These are phyloP conservation scores for Liodrosophila aerea DNA, from an alignment of 2,888 invertebrate species.

Conservation along the genomic window DNA sequence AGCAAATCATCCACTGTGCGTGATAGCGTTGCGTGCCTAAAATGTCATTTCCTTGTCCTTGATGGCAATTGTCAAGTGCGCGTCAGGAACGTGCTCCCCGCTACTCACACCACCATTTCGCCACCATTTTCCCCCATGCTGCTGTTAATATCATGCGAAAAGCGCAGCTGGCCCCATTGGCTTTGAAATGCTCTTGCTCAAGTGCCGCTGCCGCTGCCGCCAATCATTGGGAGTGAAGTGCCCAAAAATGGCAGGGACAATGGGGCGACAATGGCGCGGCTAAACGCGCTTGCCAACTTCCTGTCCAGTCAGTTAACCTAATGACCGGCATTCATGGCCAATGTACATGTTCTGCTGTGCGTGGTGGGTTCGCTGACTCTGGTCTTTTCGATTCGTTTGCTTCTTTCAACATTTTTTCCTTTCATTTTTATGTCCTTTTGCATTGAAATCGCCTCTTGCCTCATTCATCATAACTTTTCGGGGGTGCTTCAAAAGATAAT, in stretches of 20 bases:
- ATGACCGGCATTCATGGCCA: conserved; percentile 68
- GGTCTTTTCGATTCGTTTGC: not conserved
- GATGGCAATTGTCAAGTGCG: conserved; percentile 69
- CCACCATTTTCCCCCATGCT: not conserved
- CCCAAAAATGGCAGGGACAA: conserved; percentile 55
- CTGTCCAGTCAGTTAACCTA: conserved; percentile 70
- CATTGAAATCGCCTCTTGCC: conserved; percentile 35
- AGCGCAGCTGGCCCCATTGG: conserved; percentile 59
- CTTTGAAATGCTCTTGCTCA: conserved; percentile 22
- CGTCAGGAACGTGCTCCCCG: conserved; percentile 26
- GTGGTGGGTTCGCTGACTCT: conserved; percentile 29
- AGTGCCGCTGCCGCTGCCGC: conserved; percentile 45
- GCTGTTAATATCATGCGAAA: conserved; percentile 54
- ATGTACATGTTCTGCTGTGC: not conserved
- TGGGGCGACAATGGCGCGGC: conserved; percentile 41
- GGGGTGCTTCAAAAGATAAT: conserved; percentile 36
- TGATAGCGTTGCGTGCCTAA: conserved; percentile 53
- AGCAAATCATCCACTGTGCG: conserved; percentile 35
- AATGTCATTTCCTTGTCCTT: conserved; percentile 68
- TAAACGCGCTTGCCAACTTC: conserved; percentile 57
- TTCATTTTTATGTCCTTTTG: conserved; percentile 54
- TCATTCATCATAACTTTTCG: conserved; percentile 65
- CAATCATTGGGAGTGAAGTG: conserved; percentile 68
- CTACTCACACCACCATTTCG: not conserved
- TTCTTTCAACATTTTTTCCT: too few relatives aligned